Base-by-base conservation (phyloP, 2,113 vertebrate genomes). In the Mormoops blainvillei region DNA sequence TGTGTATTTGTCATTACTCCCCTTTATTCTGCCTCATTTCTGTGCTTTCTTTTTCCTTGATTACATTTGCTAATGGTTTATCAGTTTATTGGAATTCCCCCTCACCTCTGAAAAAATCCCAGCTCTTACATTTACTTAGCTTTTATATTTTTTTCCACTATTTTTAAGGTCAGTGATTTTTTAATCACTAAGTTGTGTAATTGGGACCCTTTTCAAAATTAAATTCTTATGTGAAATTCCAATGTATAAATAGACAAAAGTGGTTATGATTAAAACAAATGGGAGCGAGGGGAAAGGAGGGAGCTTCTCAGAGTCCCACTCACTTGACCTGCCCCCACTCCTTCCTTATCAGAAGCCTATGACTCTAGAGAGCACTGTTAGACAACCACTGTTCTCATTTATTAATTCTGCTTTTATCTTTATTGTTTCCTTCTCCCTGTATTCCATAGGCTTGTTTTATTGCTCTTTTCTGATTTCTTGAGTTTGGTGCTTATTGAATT, bases 381-480 rank as follows among this genome's bases (percentile, higher is more conserved):
- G 94, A 77, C 78, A 94, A n/a, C 36, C 58, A 11, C 58, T 63
- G 52, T 77, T 90, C 74, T 83, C 61, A 92, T 43, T 94, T 74
- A 67, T 71, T 87, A 77, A 93, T 90, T 78, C 86, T 87, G 74
- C 70, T 63, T 94, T 93, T 90, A 83, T 92, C 85, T 93, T 87
- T 52, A 94, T 87, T 88, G 67, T 82, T 97, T 94, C 52, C 86
- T 73, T 90, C 70, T 41, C 87, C 45, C 68, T 73, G 9, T 94
- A 73, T 92, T 65, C 74, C 68, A 87, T 50, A 90, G 61, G 33
- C 31, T 83, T 77, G 77, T 78, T 89, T 90, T 89, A 83, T 82
- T 90, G 89, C 18, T 82, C 50, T 96, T 92, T 87, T 71, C 52
- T 93, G 74, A 71, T 76, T 89, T 77, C 54, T 92, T 54, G 4